Base-by-base conservation (phyloP, 2,113 vertebrate genomes). In the Ptilonorhynchus violaceus region DNA sequence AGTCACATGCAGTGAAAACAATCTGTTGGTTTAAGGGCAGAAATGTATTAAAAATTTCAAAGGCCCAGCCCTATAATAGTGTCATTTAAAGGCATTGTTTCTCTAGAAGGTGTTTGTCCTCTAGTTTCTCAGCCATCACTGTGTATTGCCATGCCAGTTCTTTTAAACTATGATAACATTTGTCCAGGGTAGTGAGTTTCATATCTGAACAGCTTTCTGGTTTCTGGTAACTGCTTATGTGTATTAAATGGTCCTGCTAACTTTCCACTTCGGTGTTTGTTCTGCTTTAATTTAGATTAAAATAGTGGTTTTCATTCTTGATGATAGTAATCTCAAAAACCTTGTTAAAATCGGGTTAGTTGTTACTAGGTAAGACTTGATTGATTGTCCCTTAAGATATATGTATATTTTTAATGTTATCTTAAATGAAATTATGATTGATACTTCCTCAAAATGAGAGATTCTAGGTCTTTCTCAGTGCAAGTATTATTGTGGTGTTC, bases 21-120 rank as follows among this genome's bases (percentile, higher is more conserved):
- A 52, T 67, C 35, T 84, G 9, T 74, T 85, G 63, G 30, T 93
- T 94, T 94, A 94, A 93, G 86, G 75, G 78, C 74, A 95, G 53
- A 86, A 94, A 76, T 42, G 14, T 23, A 70, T 67, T 28, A 12
- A 79, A 89, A 68, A 53, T 62, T 49, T 87, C 42, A 72, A 62
- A 89, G 53, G 23, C 75, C 80, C 27, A 83, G 27, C 21, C 27
- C 47, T 50, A 1, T 74, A 35, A 37, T 4, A 41, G 46, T 39
- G 42, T 64, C 35, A 73, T 46, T 88, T 64, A 23, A 68, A 75
- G 13, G 39, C 33, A 25, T 23, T 52, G 28, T 76, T 88, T 83
- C 52, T 73, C 37, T 30, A 92, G 39, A 84, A 91, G 27, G n/a
- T 64, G 28, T 9, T 47, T 39, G 76, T 50, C 60, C 35, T 66